Conservation (phyloP, 2,113 vertebrate genomes). For the Thamnaconus septentrionalis region DNA sequence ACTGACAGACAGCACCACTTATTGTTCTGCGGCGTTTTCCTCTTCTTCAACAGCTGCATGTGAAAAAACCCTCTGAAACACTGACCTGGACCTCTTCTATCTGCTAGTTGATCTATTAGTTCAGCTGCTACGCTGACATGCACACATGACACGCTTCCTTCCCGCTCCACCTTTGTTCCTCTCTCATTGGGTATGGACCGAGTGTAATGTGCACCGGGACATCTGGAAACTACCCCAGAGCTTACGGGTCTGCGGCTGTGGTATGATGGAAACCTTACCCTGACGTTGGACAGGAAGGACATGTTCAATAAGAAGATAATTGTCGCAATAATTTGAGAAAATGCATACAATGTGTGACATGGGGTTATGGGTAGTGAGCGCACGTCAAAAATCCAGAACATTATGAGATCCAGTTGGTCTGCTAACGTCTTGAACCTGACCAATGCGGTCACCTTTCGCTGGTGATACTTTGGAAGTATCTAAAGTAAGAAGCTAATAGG, state of each 20-base stretch:
- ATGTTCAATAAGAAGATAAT: neutral
- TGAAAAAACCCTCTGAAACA: conserved; percentile 39
- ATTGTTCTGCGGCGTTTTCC: conserved; percentile 36
- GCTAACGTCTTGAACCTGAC: neutral
- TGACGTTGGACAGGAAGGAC: conserved; percentile 9
- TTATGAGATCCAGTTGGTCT: conserved; percentile 4
- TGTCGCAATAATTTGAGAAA: neutral
- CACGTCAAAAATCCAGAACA: neutral
- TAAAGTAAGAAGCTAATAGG: no score
- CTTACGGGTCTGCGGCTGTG: no score
- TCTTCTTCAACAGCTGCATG: conserved; percentile 38
- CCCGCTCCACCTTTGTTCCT: conserved; percentile 25
- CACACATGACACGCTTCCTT: conserved; percentile 32
- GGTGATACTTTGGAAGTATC: neutral
- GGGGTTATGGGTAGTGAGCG: neutral
- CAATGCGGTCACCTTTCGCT: neutral
- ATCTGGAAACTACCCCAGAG: conserved; percentile 11
- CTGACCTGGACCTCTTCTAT: conserved; percentile 45
- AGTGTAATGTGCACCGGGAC: conserved; percentile 6
- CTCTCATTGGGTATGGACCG: conserved; percentile 5
- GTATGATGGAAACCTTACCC: neutral
- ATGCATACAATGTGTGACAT: neutral
- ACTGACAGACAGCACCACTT: conserved; percentile 34
- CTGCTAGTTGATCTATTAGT: conserved; percentile 59
- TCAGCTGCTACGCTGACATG: conserved; percentile 48